Percentiles rank a stretch among this genome's conserved stretches.
These are phyloP conservation scores for Dendropsophus ebraccatus DNA, from an alignment of 2,113 vertebrate species.

Conservation along the genomic window DNA sequence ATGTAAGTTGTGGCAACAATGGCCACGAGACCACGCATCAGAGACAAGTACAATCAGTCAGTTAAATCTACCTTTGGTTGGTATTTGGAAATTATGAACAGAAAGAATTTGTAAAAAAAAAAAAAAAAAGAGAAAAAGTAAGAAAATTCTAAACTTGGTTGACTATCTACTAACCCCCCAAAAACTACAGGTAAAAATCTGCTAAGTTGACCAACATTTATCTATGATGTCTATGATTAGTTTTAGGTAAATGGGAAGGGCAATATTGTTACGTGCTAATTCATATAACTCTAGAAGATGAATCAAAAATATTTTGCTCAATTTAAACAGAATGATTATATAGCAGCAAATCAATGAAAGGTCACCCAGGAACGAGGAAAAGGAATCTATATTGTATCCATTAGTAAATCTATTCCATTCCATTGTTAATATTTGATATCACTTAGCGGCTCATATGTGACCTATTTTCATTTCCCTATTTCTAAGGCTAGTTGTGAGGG, in stretches of 20 bases:
- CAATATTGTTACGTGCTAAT: conserved; percentile 25
- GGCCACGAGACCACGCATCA: too few relatives aligned
- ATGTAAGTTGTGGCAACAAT: too few relatives aligned
- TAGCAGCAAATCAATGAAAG: conserved; percentile 53
- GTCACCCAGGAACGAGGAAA: conserved; percentile 60
- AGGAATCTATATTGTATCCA: conserved; percentile 57
- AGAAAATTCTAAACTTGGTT: too few relatives aligned
- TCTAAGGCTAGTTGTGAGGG: conserved; percentile 60
- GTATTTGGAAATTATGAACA: too few relatives aligned
- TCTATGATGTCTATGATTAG: background rate
- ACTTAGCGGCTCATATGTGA: conserved; percentile 62
- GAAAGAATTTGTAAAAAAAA: too few relatives aligned
- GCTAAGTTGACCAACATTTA: background rate
- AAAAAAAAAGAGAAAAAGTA: too few relatives aligned
- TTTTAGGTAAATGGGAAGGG: background rate
- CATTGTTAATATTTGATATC: conserved; percentile 59
- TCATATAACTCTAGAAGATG: background rate
- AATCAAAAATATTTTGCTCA: conserved; percentile 10
- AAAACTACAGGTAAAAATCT: background rate
- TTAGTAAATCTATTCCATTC: conserved; percentile 59
- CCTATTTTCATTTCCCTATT: conserved; percentile 64
- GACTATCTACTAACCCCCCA: too few relatives aligned
- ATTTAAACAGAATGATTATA: conserved; percentile 3
- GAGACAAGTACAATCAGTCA: too few relatives aligned
- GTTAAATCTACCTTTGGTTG: too few relatives aligned